Evolutionary conservation across 2,888 invertebrate genomes (phyloP).

Genomic region (Rhogogaster chlorosoma): DNA sequence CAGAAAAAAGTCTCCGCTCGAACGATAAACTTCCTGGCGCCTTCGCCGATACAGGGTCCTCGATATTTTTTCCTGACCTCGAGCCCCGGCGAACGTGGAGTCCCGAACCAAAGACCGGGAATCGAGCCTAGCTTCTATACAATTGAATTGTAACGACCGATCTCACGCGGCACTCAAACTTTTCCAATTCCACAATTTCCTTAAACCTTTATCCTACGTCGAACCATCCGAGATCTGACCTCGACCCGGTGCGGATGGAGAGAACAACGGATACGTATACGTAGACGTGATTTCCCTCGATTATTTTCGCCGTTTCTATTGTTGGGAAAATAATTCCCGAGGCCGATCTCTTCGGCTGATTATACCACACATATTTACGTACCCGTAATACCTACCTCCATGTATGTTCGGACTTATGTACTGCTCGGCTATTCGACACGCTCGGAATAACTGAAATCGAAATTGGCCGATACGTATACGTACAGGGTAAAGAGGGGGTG

Average conservation of each 20-base stretch:
- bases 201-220: background rate
- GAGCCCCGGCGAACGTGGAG: background rate
- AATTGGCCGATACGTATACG: constrained; percentile 15
- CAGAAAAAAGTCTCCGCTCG: background rate
- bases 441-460: constrained; percentile 32
- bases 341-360: background rate
- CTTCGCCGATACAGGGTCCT: background rate
- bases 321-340: background rate
- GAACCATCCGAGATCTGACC: background rate
- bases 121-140: constrained; percentile 38
- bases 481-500: background rate
- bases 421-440: background rate
- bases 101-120: constrained; percentile 14
- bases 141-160: constrained; percentile 49
- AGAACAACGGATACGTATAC: background rate
- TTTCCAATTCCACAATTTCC: constrained; percentile 43
- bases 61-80: constrained; percentile 36
- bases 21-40: constrained; percentile 42
- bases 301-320: background rate
- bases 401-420: background rate
- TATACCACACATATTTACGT: background rate
- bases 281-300: background rate
- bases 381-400: background rate
- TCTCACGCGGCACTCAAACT: constrained; percentile 44
- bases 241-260: background rate